These are phyloP conservation scores for Penaeus vannamei DNA, from an alignment of 1,140 invertebrate species.

Conservation along the genomic window DNA sequence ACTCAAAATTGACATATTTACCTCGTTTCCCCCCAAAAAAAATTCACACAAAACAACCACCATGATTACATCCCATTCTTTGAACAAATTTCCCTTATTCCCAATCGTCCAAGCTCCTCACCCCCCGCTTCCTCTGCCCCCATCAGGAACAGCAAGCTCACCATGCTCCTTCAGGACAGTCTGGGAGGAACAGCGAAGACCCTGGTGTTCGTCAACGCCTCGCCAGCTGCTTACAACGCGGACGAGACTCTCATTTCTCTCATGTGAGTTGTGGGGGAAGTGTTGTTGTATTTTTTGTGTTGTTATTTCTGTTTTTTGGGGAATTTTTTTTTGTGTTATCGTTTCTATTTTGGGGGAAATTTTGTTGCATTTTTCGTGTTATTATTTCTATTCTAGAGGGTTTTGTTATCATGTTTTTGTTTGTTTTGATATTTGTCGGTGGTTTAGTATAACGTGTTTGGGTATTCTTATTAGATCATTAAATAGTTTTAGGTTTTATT, in stretches of 20 bases:
- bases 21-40: no score
- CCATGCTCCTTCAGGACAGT: slow-evolving; percentile 76
- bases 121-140: background rate
- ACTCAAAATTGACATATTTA: no score
- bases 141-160: slow-evolving; percentile 76
- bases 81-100: no score
- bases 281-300: background rate
- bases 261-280: slow-evolving; percentile 70
- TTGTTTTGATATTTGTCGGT: no score
- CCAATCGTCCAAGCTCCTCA: background rate
- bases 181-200: slow-evolving; percentile 77
- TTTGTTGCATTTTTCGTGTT: no score
- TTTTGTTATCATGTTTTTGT: no score
- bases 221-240: slow-evolving; percentile 74
- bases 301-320: background rate
- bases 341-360: background rate
- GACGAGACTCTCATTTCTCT: slow-evolving; percentile 75
- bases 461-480: no score
- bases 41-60: no score
- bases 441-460: no score
- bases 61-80: no score
- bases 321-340: background rate
- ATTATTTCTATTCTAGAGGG: no score
- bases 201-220: slow-evolving; percentile 77
- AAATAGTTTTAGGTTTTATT: no score